Base-by-base conservation (phyloP, 2,113 vertebrate species). In the Percina caprodes region DNA sequence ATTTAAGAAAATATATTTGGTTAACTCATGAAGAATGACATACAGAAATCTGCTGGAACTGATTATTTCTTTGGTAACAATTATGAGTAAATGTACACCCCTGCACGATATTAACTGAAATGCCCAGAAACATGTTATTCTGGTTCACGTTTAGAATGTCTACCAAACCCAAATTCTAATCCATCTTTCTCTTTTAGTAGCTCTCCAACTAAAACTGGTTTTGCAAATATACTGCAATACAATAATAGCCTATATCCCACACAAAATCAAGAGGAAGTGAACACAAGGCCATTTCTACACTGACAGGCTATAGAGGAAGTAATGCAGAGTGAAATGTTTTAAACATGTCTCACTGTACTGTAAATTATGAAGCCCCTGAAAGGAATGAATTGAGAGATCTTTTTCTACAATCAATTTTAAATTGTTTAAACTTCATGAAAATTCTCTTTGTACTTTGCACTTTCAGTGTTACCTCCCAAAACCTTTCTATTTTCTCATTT, bases 121-220 rank as follows among this genome's bases (percentile, higher is more conserved):
- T 14, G 35, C 24, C 51, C 2, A 1, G 14, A 16, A 15, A 24
- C n/a, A 46, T 11, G 35, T 66, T 83, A 33, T 72, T 72, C 46
- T 19, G 8, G 23, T 45, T 72, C 15, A 60, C 26, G 12, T 4
- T 56, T 18, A 16, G 24, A 45, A 16, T 26, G 33, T 69, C 58
- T 45, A 46, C 14, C 8, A 45, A 83, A 60, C 8, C 19, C 12
- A 58, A 51, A 23, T 46, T 23, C 18, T 12, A 26, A 56, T 63
- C 42, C 2, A 35, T 75, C 23, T 75, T 65, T 11, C 70, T 16
- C n/a, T 69, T 51, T 60, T 77, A 72, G 63, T 52, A 35, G 46
- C 33, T 46, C 18, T 66, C 46, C 18, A 78, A 11, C 52, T 71
- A 51, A 8, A 76, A 66, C 39, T 52, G 55, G 19, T 65, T 62